Percentiles rank a stretch among this genome's conserved stretches.
Evolutionary conservation across 2,113 vertebrate genomes (phyloP).

Genomic region (Seriola rivoliana): DNA sequence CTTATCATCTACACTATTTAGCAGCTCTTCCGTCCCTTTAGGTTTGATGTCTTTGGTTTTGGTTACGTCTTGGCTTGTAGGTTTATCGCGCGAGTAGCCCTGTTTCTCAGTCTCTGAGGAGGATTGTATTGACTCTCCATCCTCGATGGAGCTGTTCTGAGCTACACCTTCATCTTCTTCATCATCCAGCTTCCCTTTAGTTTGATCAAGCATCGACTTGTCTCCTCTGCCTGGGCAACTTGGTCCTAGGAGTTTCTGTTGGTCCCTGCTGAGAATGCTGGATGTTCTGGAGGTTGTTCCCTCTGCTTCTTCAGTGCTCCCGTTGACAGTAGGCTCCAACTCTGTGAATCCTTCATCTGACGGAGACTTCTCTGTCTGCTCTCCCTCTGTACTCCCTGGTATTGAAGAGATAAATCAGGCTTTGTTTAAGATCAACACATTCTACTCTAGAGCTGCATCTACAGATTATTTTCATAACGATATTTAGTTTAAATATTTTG

Average conservation of each 20-base stretch:
- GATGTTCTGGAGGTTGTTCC: constrained; percentile 31
- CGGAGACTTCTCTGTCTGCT: constrained; percentile 76
- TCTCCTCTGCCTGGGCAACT: constrained; percentile 12
- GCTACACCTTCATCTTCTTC: constrained; percentile 75
- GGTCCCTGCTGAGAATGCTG: constrained; percentile 30
- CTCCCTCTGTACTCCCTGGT: constrained; percentile 53
- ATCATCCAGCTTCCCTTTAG: constrained; percentile 68
- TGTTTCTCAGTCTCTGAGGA: constrained; percentile 59
- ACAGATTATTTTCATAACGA: neutral
- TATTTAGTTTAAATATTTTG: neutral
- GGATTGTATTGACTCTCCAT: constrained; percentile 55
- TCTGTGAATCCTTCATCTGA: constrained; percentile 87
- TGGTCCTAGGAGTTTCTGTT: constrained; percentile 34
- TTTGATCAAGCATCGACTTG: constrained; percentile 8
- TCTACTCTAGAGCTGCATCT: neutral
- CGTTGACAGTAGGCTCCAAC: constrained; percentile 75
- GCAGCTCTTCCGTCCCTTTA: constrained; percentile 52
- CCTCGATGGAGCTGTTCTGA: constrained; percentile 72
- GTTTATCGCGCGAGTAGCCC: constrained; percentile 5
- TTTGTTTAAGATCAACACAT: neutral
- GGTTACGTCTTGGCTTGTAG: constrained; percentile 13
- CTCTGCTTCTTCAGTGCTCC: constrained; percentile 61
- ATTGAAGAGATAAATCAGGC: neutral
- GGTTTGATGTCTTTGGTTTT: constrained; percentile 62
- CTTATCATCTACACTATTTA: constrained; percentile 17